These are phyloP conservation scores for Opisthograptis luteolata DNA, from an alignment of 2,888 invertebrate genomes.

Conservation along the genomic window DNA sequence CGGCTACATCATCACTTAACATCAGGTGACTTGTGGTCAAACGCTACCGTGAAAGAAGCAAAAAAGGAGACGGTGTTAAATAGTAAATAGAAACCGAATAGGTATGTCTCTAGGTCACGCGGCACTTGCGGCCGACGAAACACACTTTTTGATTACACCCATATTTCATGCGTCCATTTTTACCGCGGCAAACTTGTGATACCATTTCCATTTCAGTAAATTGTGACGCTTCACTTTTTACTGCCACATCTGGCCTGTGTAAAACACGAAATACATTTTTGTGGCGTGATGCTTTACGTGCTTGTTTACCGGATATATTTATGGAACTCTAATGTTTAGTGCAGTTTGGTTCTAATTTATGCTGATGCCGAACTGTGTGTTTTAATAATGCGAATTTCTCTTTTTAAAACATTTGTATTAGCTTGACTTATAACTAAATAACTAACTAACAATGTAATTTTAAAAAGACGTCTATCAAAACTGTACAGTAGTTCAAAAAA, in stretches of 20 bases:
- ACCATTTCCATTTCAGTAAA: constrained; percentile 56
- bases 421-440: no score
- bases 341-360: constrained; percentile 4
- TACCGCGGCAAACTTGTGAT: constrained; percentile 51
- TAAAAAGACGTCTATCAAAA: no score
- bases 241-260: constrained; percentile 41
- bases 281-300: constrained; percentile 16
- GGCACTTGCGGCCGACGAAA: constrained; percentile 32
- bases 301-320: constrained; percentile 1
- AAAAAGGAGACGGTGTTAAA: neutral
- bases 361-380: neutral
- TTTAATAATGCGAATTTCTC: no score
- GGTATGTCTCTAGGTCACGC: constrained; percentile 18
- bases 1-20: no score
- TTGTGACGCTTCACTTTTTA: constrained; percentile 60
- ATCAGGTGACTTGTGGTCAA: no score
- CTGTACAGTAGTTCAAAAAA: no score
- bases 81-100: constrained; percentile 1
- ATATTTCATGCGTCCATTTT: constrained; percentile 60
- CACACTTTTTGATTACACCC: constrained; percentile 53
- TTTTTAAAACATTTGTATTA: no score
- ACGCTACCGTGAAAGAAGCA: no score
- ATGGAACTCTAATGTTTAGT: constrained; percentile 9
- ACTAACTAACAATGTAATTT: no score
- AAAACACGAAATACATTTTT: constrained; percentile 49